Base-by-base conservation (phyloP, 2,888 invertebrate genomes). In the Gymnocheta viridis region DNA sequence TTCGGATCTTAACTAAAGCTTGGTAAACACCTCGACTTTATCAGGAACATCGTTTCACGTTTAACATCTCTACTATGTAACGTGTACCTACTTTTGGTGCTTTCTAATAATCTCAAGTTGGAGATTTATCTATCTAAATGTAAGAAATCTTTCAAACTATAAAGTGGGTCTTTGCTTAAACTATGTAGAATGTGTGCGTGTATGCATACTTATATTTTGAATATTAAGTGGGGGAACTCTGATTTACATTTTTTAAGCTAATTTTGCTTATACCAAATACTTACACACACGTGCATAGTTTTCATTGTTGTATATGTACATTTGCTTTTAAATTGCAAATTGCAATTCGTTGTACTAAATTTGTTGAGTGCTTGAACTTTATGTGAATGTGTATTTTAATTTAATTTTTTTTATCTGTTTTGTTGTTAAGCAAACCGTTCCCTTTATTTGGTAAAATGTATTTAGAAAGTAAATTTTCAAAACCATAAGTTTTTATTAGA, bases 281-380 rank as follows among this genome's bases (percentile, higher is more conserved):
- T n/a, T 27, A 38, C 38, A 38, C 10, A 14, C n/a, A 62, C 9
- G 24, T 66, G 32, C n/a, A 7, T 29, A 64, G 66, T 29, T 62
- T 66, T 58, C 6, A n/a, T n/a, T n/a, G n/a, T n/a, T n/a, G n/a
- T 60, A 35, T 44, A 17, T 64, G 56, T 47, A 29, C 27, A 32
- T 66, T 24, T 24, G 22, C 47, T 60, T 73, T 22, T 58, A 17
- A 66, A 62, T 69, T 69, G 51, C 19, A 81, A 81, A 69, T 69
- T 74, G 74, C 60, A 49, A 69, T 81, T 81, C 47, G 32, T 81
- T 64, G 49, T 80, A 74, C 54, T 41, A 62, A 74, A 73, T 51
- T 41, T 74, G 24, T 44, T 41, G 12, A 76, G 22, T 22, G 24
- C 56, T 60, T 66, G 47, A 70, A 82, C 29, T 70, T 70, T 66